Evolutionary conservation across 2,888 invertebrate species (phyloP), one percentile per base, ranked within the genome.

Genomic region (Epistrophe grossulariae): DNA sequence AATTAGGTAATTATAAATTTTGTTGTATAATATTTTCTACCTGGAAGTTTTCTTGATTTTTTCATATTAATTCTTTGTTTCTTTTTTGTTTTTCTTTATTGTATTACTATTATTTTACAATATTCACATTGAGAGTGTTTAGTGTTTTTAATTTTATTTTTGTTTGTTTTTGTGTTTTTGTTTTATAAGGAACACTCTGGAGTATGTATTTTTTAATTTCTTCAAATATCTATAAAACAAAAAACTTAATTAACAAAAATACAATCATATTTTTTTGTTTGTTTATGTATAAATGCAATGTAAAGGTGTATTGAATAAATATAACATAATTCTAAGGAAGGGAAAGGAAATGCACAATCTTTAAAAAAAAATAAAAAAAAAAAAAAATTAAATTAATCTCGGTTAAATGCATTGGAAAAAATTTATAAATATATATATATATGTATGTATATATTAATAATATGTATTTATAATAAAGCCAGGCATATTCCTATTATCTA

Each of bases 1-100:
- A 57, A 68, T n/a, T 80, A 80, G 24, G 55, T 15, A 62, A 60
- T 59, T 38, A 76, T 76, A 68, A 80, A 84, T 71, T 77, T 31
- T 62, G 43, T 62, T 72, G 55, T 52, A 40, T 70, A 76, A 76
- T 80, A 80, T 55, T 82, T 85, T 70, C 85, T 85, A 81, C 81
- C 85, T 85, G 85, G 85, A 85, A 85, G 85, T 85, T 78, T 28
- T 74, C 82, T 82, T 85, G 85, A 85, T 85, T 81, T 70, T 55
- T 68, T 60, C 28, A 43, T 31, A 57, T 72, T 55, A 55, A 52
- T 52, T 52, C 52, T 28, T 55, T 55, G 15, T 55, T 55, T 24
- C 35, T 17, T 55, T 24, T 24, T 50, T 7, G 11, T 50, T 17
- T 40, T 13, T 64, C 64, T 43, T 15, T 64, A 38, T 40, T 70